Conservation (phyloP, 2,888 invertebrate species). For the Pollenia labialis region DNA sequence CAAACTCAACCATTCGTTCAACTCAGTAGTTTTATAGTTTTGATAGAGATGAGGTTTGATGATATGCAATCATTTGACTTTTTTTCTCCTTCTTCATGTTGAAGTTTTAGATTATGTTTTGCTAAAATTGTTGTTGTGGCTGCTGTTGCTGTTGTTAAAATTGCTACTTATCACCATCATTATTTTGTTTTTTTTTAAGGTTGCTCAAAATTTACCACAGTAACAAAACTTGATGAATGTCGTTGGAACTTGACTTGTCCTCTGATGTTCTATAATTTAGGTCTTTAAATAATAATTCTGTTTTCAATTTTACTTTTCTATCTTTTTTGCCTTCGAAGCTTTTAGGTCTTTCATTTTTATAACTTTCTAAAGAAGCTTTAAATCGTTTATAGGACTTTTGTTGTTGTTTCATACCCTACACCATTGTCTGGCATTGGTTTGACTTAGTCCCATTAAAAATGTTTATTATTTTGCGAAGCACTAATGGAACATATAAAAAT, state of each 20-base stretch:
- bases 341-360: conserved; percentile 52
- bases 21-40: conserved; percentile 70
- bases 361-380: conserved; percentile 62
- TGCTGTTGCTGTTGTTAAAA: conserved; percentile 50
- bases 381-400: conserved; percentile 38
- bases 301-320: neutral
- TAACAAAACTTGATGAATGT: conserved; percentile 57
- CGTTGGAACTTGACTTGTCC: conserved; percentile 58
- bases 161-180: conserved; percentile 73
- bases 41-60: conserved; percentile 71
- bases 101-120: conserved; percentile 4
- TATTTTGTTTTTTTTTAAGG: conserved; percentile 68
- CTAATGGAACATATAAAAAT: no score
- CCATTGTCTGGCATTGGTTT: no score
- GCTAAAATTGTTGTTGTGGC: conserved; percentile 32
- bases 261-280: conserved; percentile 49
- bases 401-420: neutral
- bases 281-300: conserved; percentile 49
- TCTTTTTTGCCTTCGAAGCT: conserved; percentile 24
- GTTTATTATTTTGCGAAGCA: no score
- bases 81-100: neutral
- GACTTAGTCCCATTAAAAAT: no score
- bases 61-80: conserved; percentile 68
- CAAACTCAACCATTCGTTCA: conserved; percentile 48
- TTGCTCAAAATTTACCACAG: conserved; percentile 50